Conservation (phyloP, 2,888 invertebrate genomes). For the Linnaemya vulpina region DNA sequence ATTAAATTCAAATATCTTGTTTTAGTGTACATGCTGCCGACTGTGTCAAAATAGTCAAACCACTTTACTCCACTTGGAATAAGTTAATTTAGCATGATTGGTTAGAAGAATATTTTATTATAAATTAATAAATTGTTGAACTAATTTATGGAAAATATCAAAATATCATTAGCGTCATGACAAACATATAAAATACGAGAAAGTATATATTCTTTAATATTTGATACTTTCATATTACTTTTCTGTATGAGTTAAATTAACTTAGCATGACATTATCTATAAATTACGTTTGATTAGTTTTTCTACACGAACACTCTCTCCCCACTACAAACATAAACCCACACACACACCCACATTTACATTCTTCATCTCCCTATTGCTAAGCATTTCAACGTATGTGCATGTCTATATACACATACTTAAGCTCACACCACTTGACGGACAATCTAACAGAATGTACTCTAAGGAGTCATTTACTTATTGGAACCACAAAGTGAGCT, state of each 20-base stretch:
- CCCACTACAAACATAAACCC: constrained; percentile 7
- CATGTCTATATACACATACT: background rate
- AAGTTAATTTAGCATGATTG: constrained; percentile 53
- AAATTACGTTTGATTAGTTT: constrained; percentile 68
- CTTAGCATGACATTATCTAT: constrained; percentile 64
- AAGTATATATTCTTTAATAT: constrained; percentile 31
- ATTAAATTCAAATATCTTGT: constrained; percentile 32
- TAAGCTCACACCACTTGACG: constrained; percentile 35
- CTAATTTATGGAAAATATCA: constrained; percentile 42
- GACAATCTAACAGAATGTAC: constrained; percentile 57
- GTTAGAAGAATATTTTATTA: constrained; percentile 52
- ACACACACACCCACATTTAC: background rate
- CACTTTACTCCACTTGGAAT: constrained; percentile 28
- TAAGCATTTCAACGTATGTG: constrained; percentile 6
- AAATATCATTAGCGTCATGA: constrained; percentile 23
- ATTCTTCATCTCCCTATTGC: constrained; percentile 2
- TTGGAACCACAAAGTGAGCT: constrained; percentile 47
- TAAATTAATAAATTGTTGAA: constrained; percentile 52
- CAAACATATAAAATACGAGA: constrained; percentile 10
- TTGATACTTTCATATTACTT: constrained; percentile 51
- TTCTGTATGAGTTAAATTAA: constrained; percentile 64
- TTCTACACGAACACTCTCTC: constrained; percentile 31
- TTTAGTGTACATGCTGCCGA: background rate
- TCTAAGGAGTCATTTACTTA: constrained; percentile 65
- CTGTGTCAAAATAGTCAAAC: constrained; percentile 7